Percentiles rank a stretch among this genome's conserved stretches.
phyloP scores from a whole-genome alignment of 2,888 invertebrate species.

The Linnaemya vulpina region DNA sequence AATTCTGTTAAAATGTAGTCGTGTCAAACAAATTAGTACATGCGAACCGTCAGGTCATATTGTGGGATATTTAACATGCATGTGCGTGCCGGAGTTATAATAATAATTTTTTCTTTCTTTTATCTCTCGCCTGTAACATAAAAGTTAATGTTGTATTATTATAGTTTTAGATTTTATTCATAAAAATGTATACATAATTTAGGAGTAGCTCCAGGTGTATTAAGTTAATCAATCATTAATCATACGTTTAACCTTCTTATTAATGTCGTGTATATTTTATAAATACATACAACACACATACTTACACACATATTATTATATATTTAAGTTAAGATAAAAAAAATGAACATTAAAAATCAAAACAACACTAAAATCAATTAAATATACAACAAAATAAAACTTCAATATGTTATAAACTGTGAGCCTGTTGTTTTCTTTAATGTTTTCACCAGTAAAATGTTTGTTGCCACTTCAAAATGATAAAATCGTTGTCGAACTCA shows the following conservation, averaged over 20 bases:
- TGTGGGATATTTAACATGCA: not conserved
- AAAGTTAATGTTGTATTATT: constrained; percentile 50
- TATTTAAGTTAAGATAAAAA: constrained; percentile 23
- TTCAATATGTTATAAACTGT: constrained; percentile 61
- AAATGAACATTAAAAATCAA: constrained; percentile 42
- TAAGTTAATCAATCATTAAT: constrained; percentile 19
- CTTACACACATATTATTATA: not conserved
- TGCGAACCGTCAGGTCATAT: not conserved
- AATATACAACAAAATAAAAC: constrained; percentile 35
- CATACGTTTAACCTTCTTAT: constrained; percentile 18
- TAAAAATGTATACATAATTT: constrained; percentile 9
- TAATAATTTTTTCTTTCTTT: not conserved
- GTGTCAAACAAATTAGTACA: not conserved
- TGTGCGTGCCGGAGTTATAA: not conserved
- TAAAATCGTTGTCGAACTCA: not conserved
- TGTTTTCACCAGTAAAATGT: not conserved
- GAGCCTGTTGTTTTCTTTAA: constrained; percentile 25
- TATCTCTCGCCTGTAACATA: constrained; percentile 9
- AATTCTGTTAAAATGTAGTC: not conserved
- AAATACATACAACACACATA: not conserved
- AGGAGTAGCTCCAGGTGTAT: not conserved
- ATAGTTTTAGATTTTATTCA: constrained; percentile 26
- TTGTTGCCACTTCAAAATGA: not conserved
- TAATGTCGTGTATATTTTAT: constrained; percentile 45
- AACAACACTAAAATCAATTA: constrained; percentile 41